Conservation (phyloP, 2,113 vertebrate species). For the Rhinolophus ferrumequinum region DNA sequence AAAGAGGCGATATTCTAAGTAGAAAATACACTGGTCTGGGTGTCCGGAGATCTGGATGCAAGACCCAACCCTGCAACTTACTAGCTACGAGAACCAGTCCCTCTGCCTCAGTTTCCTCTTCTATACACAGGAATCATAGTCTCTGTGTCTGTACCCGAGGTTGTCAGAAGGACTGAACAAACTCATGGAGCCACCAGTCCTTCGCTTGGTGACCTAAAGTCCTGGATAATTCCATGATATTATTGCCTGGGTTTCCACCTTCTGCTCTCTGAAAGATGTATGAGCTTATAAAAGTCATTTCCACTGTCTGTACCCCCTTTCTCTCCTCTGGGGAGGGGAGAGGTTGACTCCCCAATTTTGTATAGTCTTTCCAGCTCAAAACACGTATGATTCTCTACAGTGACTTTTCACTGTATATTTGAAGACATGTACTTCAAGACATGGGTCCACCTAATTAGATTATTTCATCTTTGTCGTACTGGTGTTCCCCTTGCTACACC, state of each 20-base stretch:
- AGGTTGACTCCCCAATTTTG: no score
- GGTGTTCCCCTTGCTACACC: fast-evolving
- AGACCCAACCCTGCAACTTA: not conserved
- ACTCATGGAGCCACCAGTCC: not conserved
- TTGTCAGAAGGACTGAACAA: not conserved
- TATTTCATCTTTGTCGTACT: not conserved
- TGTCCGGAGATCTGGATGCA: not conserved
- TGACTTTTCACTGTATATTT: not conserved
- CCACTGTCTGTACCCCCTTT: fast-evolving
- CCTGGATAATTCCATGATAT: fast-evolving
- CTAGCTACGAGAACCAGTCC: not conserved
- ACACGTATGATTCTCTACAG: not conserved
- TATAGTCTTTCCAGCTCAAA: not conserved
- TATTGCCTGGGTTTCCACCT: not conserved
- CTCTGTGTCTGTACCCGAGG: not conserved
- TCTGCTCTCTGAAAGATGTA: fast-evolving
- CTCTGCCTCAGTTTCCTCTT: fast-evolving
- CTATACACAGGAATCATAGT: not conserved
- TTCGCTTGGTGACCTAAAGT: not conserved
- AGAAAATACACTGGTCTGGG: not conserved
- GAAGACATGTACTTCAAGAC: not conserved
- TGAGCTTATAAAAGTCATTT: not conserved
- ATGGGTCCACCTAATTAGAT: not conserved
- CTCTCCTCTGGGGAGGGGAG: not conserved
- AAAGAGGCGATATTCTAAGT: not conserved